These are phyloP conservation scores for Drosophila infuscata DNA, from an alignment of 2,888 invertebrate species.

Conservation along the genomic window DNA sequence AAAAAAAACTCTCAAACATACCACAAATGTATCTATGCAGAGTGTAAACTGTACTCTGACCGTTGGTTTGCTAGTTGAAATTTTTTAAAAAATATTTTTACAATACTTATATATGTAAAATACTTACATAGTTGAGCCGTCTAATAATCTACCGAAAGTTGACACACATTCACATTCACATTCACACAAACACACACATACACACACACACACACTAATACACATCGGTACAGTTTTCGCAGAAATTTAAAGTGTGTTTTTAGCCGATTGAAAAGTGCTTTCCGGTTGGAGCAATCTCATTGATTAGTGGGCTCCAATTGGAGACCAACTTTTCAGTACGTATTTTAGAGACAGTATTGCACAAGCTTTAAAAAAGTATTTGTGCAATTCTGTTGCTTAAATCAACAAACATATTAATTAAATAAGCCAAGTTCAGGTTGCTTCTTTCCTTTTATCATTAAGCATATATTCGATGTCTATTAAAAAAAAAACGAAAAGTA, in stretches of 20 bases:
- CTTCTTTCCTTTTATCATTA: slow-evolving; percentile 57
- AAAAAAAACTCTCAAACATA: slow-evolving; percentile 28
- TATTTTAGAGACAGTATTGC: slow-evolving; percentile 32
- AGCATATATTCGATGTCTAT: slow-evolving; percentile 71
- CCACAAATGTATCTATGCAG: slow-evolving; percentile 38
- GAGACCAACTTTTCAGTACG: slow-evolving; percentile 52
- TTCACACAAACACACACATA: slow-evolving; percentile 39
- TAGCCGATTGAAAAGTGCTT: slow-evolving; percentile 63
- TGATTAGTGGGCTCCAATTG: slow-evolving; percentile 34
- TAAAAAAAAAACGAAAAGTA: slow-evolving; percentile 30
- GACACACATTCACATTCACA: slow-evolving; percentile 59
- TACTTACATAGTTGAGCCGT: slow-evolving; percentile 66
- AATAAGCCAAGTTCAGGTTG: slow-evolving; percentile 58
- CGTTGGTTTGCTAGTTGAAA: slow-evolving; percentile 76
- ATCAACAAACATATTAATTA: slow-evolving; percentile 18
- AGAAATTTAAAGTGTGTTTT: slow-evolving; percentile 52
- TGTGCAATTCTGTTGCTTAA: slow-evolving; percentile 19
- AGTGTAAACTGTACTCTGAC: slow-evolving; percentile 80
- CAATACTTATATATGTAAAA: slow-evolving; percentile 54
- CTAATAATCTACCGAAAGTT: slow-evolving; percentile 75
- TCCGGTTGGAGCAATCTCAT: slow-evolving; percentile 31
- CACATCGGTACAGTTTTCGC: slow-evolving; percentile 51
- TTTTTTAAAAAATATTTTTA: slow-evolving; percentile 72
- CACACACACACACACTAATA: slow-evolving; percentile 14
- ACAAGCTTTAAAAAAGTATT: slow-evolving; percentile 59